Conservation (phyloP, 2,797 vertebrate species). For the Sciurus carolinensis region DNA sequence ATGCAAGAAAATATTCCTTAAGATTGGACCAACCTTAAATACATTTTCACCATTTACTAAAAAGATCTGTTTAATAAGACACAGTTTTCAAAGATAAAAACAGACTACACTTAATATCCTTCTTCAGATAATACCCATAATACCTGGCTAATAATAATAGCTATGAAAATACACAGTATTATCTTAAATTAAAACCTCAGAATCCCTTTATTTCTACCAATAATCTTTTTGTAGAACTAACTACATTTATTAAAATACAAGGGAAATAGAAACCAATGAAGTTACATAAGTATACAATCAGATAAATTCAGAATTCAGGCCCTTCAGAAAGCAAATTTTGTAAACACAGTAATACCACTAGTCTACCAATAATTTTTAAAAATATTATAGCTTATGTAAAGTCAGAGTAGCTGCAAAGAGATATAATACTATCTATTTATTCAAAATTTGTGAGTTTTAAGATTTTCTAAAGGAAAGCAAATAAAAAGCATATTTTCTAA, state of each 20-base stretch:
- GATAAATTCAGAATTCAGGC: too few relatives aligned
- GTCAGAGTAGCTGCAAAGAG: conserved; percentile 50
- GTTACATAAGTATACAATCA: too few relatives aligned
- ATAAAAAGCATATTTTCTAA: conserved; percentile 31
- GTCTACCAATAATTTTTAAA: conserved; percentile 11
- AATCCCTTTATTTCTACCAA: not conserved
- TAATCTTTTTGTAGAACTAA: not conserved
- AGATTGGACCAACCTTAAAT: conserved; percentile 62
- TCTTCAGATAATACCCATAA: conserved; percentile 32
- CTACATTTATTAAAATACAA: too few relatives aligned
- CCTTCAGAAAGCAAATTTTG: too few relatives aligned
- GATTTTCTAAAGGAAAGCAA: not conserved
- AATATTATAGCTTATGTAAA: conserved; percentile 45
- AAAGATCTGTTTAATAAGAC: conserved; percentile 18
- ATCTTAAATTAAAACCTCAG: conserved; percentile 5
- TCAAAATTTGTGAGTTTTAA: conserved; percentile 63
- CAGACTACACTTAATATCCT: not conserved
- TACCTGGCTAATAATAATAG: not conserved
- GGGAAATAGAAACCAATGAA: too few relatives aligned
- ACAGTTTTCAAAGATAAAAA: conserved; percentile 72
- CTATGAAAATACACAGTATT: not conserved
- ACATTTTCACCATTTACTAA: conserved; percentile 61
- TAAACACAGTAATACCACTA: too few relatives aligned
- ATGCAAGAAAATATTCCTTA: conserved; percentile 75
- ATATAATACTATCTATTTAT: conserved; percentile 24